Evolutionary conservation across 2,888 invertebrate genomes (phyloP).

Genomic region (Tetanocera ferruginea): DNA sequence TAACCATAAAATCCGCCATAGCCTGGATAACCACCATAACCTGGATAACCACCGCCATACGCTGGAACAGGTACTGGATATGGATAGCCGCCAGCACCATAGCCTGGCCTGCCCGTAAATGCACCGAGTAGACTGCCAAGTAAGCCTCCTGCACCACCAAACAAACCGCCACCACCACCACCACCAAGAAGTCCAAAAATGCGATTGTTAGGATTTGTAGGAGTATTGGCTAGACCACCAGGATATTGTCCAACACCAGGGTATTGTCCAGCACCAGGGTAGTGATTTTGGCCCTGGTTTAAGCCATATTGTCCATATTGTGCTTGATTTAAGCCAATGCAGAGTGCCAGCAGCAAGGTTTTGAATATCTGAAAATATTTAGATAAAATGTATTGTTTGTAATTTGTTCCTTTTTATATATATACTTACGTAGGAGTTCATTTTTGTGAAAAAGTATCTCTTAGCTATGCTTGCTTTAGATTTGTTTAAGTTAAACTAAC

Average conservation of each 20-base stretch:
- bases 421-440: constrained; percentile 1
- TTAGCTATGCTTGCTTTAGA: constrained; percentile 44
- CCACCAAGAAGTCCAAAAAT: constrained; percentile 51
- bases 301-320: neutral
- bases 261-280: neutral
- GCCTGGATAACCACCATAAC: constrained; percentile 41
- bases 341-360: neutral
- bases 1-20: constrained; percentile 43
- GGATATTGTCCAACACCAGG: neutral
- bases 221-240: neutral
- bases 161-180: constrained; percentile 48
- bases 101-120: neutral
- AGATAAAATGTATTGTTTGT: neutral
- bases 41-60: constrained; percentile 45
- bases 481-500: neutral
- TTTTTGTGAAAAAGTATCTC: neutral
- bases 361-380: neutral
- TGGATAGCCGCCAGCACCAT: neutral
- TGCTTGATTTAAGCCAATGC: neutral
- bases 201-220: constrained; percentile 50
- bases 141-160: constrained; percentile 48
- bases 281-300: neutral
- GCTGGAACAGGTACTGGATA: constrained; percentile 23
- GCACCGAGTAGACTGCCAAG: constrained; percentile 47
- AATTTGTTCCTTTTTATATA: neutral